Evolutionary conservation across 2,888 invertebrate genomes (phyloP).

Genomic region (Mythimna ferrago): DNA sequence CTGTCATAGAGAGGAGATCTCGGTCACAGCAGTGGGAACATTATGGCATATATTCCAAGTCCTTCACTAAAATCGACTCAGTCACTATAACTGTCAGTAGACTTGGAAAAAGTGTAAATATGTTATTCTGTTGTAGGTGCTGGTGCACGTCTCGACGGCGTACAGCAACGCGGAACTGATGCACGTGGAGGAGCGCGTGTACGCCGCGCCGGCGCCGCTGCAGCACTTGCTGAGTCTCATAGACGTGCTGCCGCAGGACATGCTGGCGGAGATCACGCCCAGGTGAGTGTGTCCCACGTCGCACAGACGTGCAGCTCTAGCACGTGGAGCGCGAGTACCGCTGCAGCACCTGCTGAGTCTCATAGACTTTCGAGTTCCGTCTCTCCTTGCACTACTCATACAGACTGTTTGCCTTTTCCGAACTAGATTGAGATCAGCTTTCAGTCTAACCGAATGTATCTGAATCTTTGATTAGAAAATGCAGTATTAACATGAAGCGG

Average conservation of each 20-base stretch:
- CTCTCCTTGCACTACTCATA: too few species aligned
- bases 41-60: too few species aligned
- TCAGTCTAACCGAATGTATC: too few species aligned
- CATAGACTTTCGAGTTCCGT: too few species aligned
- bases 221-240: slow-evolving; percentile 61
- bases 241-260: slow-evolving; percentile 84
- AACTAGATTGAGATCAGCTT: too few species aligned
- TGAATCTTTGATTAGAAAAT: too few species aligned
- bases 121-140: slow-evolving; percentile 81
- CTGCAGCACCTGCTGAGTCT: neutral
- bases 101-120: too few species aligned
- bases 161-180: slow-evolving; percentile 95
- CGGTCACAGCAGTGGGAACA: too few species aligned
- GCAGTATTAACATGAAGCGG: too few species aligned
- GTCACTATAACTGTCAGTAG: neutral
- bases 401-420: too few species aligned
- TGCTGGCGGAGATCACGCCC: slow-evolving; percentile 89
- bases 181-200: slow-evolving; percentile 94
- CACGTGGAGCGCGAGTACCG: too few species aligned
- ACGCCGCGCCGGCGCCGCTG: slow-evolving; percentile 92
- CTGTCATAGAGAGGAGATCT: too few species aligned
- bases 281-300: slow-evolving; percentile 81
- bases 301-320: neutral
- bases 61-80: neutral
- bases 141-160: slow-evolving; percentile 96